Percentiles rank a stretch among this genome's conserved stretches.
These are phyloP conservation scores for Myocastor coypus DNA, from an alignment of 2,113 vertebrate species.

Conservation along the genomic window DNA sequence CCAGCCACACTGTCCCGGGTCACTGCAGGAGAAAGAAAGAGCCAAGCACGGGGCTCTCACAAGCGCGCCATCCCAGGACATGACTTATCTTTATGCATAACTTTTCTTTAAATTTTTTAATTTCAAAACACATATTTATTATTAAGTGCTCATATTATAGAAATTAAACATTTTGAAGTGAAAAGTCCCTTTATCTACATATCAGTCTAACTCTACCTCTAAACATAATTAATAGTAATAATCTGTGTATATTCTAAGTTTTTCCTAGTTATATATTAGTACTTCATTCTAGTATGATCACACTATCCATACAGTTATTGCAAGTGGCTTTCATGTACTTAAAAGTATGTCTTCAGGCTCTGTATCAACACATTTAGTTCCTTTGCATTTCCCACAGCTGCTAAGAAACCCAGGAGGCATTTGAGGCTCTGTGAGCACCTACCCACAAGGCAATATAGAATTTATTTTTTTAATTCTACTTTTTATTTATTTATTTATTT, in stretches of 20 bases:
- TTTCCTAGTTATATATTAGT: conserved; percentile 20
- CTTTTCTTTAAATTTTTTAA: conserved; percentile 13
- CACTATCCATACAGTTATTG: background rate
- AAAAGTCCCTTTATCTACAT: background rate
- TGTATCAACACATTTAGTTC: background rate
- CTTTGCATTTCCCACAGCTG: background rate
- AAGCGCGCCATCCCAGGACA: background rate
- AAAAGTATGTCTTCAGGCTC: background rate
- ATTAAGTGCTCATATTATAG: background rate
- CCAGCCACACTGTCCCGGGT: background rate
- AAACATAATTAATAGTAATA: background rate
- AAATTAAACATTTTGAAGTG: conserved; percentile 23
- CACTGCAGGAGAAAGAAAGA: background rate
- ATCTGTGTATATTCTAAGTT: background rate
- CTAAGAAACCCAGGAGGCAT: background rate
- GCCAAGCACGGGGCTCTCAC: background rate
- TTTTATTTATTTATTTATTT: too few relatives aligned
- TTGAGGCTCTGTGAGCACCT: background rate
- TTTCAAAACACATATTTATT: conserved; percentile 7
- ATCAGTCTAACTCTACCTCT: background rate
- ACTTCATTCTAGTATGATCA: conserved; percentile 38
- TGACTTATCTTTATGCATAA: background rate
- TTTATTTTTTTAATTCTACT: too few relatives aligned
- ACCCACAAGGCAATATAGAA: background rate
- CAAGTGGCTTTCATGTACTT: background rate